phyloP scores from a whole-genome alignment of 2,797 vertebrate genomes.

The Coracias cyanogaster region DNA sequence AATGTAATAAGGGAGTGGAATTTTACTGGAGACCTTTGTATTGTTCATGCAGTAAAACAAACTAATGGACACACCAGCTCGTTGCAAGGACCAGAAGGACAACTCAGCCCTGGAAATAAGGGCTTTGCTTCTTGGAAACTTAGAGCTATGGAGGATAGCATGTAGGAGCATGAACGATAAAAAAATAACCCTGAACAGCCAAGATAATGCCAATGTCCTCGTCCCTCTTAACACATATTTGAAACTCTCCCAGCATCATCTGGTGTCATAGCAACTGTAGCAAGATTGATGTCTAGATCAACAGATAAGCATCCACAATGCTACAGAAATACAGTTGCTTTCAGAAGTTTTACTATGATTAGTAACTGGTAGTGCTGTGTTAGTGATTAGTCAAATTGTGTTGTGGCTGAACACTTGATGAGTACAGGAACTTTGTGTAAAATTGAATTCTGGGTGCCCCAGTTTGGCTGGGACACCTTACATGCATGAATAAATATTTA shows the following conservation, averaged over 20 bases:
- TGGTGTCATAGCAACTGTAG: not conserved
- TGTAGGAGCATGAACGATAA: not conserved
- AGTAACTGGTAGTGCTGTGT: not conserved
- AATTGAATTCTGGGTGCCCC: not conserved
- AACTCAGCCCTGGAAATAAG: not conserved
- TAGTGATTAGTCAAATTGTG: not conserved
- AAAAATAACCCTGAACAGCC: not conserved
- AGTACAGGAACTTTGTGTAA: not conserved
- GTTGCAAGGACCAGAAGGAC: not conserved
- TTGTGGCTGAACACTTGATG: not conserved
- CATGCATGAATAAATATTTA: not conserved
- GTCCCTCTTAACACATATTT: not conserved
- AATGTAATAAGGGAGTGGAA: not conserved
- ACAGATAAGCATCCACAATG: not conserved
- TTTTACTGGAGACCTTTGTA: not conserved
- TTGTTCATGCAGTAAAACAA: not conserved
- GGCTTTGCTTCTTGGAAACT: not conserved
- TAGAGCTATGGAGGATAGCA: not conserved
- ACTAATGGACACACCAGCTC: not conserved
- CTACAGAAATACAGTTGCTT: not conserved
- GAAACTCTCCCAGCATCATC: not conserved
- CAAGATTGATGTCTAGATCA: not conserved
- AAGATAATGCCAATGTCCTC: not conserved
- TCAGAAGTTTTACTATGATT: not conserved
- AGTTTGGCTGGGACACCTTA: not conserved